phyloP scores from a whole-genome alignment of 1,140 invertebrate species.

The Drosophila triauraria region DNA sequence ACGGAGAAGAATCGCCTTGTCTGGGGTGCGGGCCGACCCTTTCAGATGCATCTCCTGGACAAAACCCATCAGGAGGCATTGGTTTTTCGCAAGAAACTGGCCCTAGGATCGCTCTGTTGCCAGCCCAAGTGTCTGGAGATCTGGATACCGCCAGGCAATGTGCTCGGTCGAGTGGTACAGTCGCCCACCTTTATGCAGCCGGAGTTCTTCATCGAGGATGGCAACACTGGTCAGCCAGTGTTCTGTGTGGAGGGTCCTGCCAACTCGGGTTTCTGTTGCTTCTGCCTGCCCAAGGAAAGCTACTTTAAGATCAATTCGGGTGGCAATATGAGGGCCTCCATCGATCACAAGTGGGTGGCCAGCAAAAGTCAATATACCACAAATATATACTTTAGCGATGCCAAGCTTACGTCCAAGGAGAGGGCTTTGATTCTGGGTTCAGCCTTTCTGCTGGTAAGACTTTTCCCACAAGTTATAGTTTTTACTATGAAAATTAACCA shows the following conservation, averaged over 20 bases:
- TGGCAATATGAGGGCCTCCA: constrained; percentile 85
- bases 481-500: neutral
- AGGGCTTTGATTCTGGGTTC: constrained; percentile 86
- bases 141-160: constrained; percentile 85
- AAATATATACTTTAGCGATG: constrained; percentile 85
- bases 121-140: constrained; percentile 85
- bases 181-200: constrained; percentile 84
- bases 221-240: constrained; percentile 78
- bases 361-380: constrained; percentile 86
- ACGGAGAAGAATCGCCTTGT: constrained; percentile 86
- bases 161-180: constrained; percentile 85
- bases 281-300: constrained; percentile 84
- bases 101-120: constrained; percentile 81
- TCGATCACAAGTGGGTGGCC: constrained; percentile 86
- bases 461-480: no score
- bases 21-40: constrained; percentile 87
- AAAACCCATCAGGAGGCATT: constrained; percentile 88
- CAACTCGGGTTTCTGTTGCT: constrained; percentile 73
- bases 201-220: constrained; percentile 84
- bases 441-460: constrained; percentile 86
- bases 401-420: constrained; percentile 81
- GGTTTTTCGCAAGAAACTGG: constrained; percentile 86
- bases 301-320: constrained; percentile 85
- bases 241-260: constrained; percentile 86
- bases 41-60: constrained; percentile 88